Evolutionary conservation across 2,797 vertebrate genomes (phyloP).

Genomic region (Eurystomus glaucurus): DNA sequence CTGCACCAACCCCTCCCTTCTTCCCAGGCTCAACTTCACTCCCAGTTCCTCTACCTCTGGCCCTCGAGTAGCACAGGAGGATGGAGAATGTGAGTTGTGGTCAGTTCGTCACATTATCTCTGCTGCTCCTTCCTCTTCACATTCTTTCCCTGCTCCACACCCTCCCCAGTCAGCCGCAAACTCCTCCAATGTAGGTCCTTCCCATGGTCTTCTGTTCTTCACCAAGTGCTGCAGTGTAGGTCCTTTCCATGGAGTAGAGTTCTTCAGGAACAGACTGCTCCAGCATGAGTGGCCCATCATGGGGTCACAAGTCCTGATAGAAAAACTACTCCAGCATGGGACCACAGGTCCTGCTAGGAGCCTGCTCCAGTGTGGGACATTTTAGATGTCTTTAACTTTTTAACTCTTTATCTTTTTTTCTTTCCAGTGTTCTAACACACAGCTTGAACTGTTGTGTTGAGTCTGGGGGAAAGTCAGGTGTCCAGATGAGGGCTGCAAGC

Average conservation of each 20-base stretch:
- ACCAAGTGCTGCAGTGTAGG: accelerated
- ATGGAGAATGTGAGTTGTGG: accelerated
- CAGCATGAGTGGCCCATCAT: accelerated
- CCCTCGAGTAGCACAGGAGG: accelerated
- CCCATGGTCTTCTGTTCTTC: background rate
- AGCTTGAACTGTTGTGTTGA: background rate
- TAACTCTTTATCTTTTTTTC: background rate
- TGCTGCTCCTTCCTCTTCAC: background rate
- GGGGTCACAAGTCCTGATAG: background rate
- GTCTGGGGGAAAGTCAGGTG: background rate
- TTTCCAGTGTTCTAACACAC: background rate
- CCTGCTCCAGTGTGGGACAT: background rate
- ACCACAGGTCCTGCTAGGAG: background rate
- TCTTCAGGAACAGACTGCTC: background rate
- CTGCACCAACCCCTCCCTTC: accelerated
- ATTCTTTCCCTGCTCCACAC: background rate
- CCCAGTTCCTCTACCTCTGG: background rate
- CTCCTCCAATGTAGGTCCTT: accelerated
- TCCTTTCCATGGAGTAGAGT: background rate
- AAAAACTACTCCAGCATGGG: accelerated
- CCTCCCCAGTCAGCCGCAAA: accelerated
- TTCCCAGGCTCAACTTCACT: background rate
- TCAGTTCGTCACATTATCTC: background rate
- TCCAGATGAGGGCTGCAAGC: background rate
- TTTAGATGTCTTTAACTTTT: background rate